Percentiles rank a stretch among this genome's conserved stretches.
These are phyloP conservation scores for Belgica antarctica DNA, from an alignment of 2,888 invertebrate species.

Conservation along the genomic window DNA sequence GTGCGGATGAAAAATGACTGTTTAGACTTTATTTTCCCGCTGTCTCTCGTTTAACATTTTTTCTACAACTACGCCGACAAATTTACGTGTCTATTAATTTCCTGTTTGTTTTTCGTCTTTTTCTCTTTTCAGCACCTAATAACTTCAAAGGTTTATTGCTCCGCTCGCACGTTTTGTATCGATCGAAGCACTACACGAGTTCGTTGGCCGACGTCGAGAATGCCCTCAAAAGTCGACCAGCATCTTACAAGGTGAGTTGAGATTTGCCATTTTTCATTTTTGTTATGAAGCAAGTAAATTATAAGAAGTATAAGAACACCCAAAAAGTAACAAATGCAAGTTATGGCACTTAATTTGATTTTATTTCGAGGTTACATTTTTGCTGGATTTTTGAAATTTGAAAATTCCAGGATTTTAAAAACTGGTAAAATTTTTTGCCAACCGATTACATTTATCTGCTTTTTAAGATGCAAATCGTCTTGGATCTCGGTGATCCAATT, in stretches of 20 bases:
- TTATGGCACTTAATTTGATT: no score
- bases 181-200: slow-evolving; percentile 61
- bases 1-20: background rate
- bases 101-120: slow-evolving; percentile 19
- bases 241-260: slow-evolving; percentile 66
- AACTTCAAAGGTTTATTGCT: slow-evolving; percentile 65
- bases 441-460: no score
- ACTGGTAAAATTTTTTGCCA: no score
- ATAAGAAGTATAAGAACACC: background rate
- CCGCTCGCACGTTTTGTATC: slow-evolving; percentile 63
- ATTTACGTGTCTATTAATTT: slow-evolving; percentile 32
- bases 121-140: slow-evolving; percentile 59
- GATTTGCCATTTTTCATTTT: background rate
- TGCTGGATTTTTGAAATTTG: no score
- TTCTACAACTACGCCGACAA: background rate
- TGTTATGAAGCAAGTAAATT: background rate
- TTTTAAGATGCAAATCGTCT: no score
- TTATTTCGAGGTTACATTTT: no score
- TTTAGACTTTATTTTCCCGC: background rate
- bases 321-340: background rate
- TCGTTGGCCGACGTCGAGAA: slow-evolving; percentile 66
- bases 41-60: slow-evolving; percentile 2
- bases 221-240: slow-evolving; percentile 62
- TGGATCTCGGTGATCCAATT: no score
- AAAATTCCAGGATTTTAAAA: no score